Base-by-base conservation (phyloP, 2,888 invertebrate species). In the Epistrophe eligans region DNA sequence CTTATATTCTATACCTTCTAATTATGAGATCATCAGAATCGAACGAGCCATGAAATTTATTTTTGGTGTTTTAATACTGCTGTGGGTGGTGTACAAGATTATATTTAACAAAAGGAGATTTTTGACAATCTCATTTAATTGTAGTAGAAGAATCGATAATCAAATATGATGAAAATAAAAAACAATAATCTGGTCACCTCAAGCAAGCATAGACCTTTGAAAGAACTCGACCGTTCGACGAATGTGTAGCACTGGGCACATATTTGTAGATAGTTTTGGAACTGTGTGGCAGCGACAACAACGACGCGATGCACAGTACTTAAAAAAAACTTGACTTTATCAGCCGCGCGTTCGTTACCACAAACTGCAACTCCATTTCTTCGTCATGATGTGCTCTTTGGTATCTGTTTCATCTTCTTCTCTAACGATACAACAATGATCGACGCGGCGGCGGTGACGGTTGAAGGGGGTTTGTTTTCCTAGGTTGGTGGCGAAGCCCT, bases 311-410 rank as follows among this genome's bases (percentile, higher is more conserved):
- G 76, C 66, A 67, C 60, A 77, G 84, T 77, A 85, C 84, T 77
- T 81, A 24, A 77, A 84, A 77, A 84, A 84, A 84, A 77, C n/a
- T 81, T 67, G 67, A 74, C 82, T 77, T 87, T 87, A 82, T 82
- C 85, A 82, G 79, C 70, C 38, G 64, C 71, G 35, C 17, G 55
- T 79, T 87, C 79, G 82, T 87, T 82, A 87, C 85, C 79, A 35
- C 79, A 72, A 76, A 62, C 62, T 82, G 38, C 5, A 50, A 70
- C 55, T 82, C 70, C 48, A 67, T 64, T 83, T 74, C 64, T 71
- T 48, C 52, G 28, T 45, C 70, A 70, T 58, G 71, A 70, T 66
- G 58, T 62, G 38, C 67, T 57, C 17, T 62, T 40, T 9, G 66
- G 73, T 87, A 79, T 87, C 77, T 72, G 77, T 74, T 76, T 79